Evolutionary conservation across 2,113 vertebrate species (phyloP), one percentile per base, ranked within the genome.

Genomic region (Circaetus gallicus): DNA sequence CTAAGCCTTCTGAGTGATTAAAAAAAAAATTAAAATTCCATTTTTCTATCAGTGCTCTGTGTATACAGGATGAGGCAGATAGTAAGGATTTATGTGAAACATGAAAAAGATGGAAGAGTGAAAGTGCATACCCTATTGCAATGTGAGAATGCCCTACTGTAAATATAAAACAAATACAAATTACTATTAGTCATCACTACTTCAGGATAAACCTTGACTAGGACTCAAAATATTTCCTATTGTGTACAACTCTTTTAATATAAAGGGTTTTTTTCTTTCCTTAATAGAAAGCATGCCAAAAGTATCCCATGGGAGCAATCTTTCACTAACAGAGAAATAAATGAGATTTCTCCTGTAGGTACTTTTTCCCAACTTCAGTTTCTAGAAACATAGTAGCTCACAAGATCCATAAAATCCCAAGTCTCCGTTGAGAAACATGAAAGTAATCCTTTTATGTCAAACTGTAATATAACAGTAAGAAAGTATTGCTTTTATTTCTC

Each of bases 381-480:
- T 93, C 38, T 77, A 50, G 79, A 77, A 91, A 42, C 9, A 18
- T 24, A 9, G 7, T 76, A 77, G 70, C 66, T 93, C 58, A 42
- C 40, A 69, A 49, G 49, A 78, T 82, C 43, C 73, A 42, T 86
- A 76, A 82, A 91, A 91, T 90, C 59, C 59, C 67, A 58, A 43
- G 32, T 82, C 74, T 94, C 74, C 5, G 2, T 4, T 67, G 49
- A 63, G 66, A 71, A 80, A 86, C 13, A 6, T 45, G 12, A 61
- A 82, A 90, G 42, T 73, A 87, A 89, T 95, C 61, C 43, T 91
- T 90, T 84, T 25, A 56, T 86, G 34, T 80, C 31, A 36, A 79
- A 38, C 58, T 55, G 42, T 50, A 93, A 63, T 55, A 4, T 63
- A 78, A 32, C 52, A 58, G 25, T 88, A 53, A 38, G 50, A 66